Evolutionary conservation across 2,888 invertebrate species (phyloP), one percentile per base, ranked within the genome.

Genomic region (Choristoneura rosaceana): DNA sequence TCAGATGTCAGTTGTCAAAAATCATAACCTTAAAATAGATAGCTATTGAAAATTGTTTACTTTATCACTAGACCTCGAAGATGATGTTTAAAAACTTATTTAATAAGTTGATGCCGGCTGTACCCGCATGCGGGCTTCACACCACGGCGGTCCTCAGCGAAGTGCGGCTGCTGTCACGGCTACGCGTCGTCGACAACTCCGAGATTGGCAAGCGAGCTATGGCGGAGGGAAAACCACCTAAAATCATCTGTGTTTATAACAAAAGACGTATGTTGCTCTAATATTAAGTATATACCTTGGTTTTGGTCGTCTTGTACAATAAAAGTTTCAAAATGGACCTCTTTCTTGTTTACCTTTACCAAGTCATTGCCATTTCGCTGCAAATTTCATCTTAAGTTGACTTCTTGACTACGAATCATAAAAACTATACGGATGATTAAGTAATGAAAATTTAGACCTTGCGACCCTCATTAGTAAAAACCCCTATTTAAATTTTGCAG

Each of bases 171-270:
- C 82, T 98, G 77, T 95, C 97, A 1, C 94, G 98, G 64, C 92
- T 99, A 15, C 95, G 98, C 81, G 98, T 99, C 7, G 99, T 99
- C 3, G 99, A 99, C 90, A 99, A 99, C 90, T 99, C 99, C 70
- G 97, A 97, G 78, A 96, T 99, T 74, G 99, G 99, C 47, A 98
- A 98, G 87, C 96, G 97, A 85, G 99, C 99, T 1, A 98, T 98
- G 97, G 96, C 97, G 2, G 98, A 98, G 86, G 99, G 99, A 62
- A 98, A 97, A 90, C 98, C 99, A 12, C 98, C 99, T 0, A 97
- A 96, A 88, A 96, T 97, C 82, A 99, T 99, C 83, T 98, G 99
- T 85, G 96, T 99, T 71, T 99, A 99, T 84, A 99, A 98, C 89
- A 98, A 97, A 92, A 95, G 93, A 80, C 90, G 94, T 94, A 84